Conservation (phyloP, 1,140 invertebrate species). For the Drosophila sturtevanti region DNA sequence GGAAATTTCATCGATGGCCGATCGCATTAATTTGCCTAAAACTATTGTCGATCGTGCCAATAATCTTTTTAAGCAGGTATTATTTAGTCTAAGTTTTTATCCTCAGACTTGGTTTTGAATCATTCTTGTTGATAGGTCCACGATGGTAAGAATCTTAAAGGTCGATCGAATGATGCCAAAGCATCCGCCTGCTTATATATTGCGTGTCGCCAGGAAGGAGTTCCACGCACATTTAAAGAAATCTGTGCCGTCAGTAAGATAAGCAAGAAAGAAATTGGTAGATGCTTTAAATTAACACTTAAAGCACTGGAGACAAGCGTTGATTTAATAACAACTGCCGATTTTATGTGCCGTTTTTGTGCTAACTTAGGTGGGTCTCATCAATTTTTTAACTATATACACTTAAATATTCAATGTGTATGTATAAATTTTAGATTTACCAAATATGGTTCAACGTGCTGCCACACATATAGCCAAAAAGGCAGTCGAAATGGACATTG, state of each 20-base stretch:
- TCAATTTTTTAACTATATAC: neutral
- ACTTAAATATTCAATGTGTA: neutral
- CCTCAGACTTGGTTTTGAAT: no score
- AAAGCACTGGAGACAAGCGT: conserved; percentile 97
- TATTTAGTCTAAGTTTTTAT: neutral
- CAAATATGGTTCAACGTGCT: conserved; percentile 95
- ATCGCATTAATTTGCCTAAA: conserved; percentile 97
- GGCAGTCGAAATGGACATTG: conserved; percentile 98
- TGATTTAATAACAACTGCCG: conserved; percentile 98
- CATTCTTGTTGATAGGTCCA: conserved; percentile 87
- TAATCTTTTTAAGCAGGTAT: conserved; percentile 96
- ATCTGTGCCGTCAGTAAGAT: conserved; percentile 99
- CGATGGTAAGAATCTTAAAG: conserved; percentile 97
- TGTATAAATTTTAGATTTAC: conserved; percentile 84
- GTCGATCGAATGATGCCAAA: conserved; percentile 98
- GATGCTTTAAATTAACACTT: conserved; percentile 97
- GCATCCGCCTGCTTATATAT: conserved; percentile 99
- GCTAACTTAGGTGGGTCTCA: conserved; percentile 88
- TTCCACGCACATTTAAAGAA: conserved; percentile 99
- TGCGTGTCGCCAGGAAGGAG: conserved; percentile 98
- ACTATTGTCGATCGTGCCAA: conserved; percentile 98
- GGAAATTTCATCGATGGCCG: conserved; percentile 98
- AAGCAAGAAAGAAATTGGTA: conserved; percentile 99
- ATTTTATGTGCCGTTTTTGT: conserved; percentile 98
- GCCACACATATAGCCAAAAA: conserved; percentile 98